Evolutionary conservation across 2,888 invertebrate genomes (phyloP).

Genomic region (Gastrophysa polygoni): DNA sequence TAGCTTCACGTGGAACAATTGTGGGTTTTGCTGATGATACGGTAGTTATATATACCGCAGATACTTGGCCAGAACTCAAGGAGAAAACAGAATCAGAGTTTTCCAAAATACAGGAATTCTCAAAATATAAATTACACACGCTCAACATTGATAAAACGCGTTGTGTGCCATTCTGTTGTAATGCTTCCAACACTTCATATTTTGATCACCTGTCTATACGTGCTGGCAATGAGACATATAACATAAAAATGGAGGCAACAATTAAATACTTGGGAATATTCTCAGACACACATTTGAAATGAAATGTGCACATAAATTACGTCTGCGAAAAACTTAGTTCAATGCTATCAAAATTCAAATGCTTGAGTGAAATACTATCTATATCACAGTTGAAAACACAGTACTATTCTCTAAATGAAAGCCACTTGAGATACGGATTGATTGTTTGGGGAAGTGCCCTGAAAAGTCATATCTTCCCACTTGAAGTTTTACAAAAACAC

Average conservation of each 20-base stretch:
- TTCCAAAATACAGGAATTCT: neutral
- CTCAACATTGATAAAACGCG: neutral
- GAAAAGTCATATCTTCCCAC: neutral
- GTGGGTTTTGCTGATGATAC: too few species aligned
- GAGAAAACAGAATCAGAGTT: neutral
- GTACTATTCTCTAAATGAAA: neutral
- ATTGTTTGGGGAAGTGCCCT: neutral
- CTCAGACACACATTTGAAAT: too few species aligned
- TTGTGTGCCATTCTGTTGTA: neutral
- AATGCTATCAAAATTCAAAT: neutral
- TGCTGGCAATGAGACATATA: too few species aligned
- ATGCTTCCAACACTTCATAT: neutral
- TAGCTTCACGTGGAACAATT: too few species aligned
- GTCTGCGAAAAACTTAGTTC: neutral
- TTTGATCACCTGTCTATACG: too few species aligned
- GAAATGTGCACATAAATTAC: neutral
- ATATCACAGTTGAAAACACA: too few species aligned
- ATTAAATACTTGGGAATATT: neutral
- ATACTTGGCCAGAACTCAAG: too few species aligned
- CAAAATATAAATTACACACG: neutral
- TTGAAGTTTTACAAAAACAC: too few species aligned
- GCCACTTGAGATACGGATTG: too few species aligned
- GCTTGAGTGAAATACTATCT: too few species aligned
- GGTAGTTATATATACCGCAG: too few species aligned
- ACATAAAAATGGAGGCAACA: neutral